Base-by-base conservation (phyloP, 2,797 vertebrate genomes). In the Eospalax fontanierii region DNA sequence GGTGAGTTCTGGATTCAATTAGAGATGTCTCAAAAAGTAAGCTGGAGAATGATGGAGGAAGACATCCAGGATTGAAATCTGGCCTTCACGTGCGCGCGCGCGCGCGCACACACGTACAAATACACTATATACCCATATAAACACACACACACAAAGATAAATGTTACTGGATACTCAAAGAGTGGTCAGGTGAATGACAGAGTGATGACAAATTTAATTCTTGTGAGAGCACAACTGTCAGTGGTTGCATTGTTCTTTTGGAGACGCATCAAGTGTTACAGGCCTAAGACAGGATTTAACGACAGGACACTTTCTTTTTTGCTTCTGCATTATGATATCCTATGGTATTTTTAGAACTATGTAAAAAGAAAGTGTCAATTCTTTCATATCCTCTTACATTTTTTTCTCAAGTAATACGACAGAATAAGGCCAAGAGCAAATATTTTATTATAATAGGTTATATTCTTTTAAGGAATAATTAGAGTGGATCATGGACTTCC, bases 391-490 rank as follows among this genome's bases (percentile, higher is more conserved):
- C 65, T 84, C 57, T 95, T 96, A 87, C 75, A 68, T 80, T 91
- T 93, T 54, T 93, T 94, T 81, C 78, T 92, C 65, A 63, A 89
- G 26, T 90, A 93, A 35, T 90, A 89, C 95, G 93, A 95, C 95
- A 97, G 94, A 98, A 97, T 97, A 95, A 97, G 94, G 95, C 81
- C 93, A 96, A 68, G 12, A 75, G 75, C 73, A 96, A 89, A 93
- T 74, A 92, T 76, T 89, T 90, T 95, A 87, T 93, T 95, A 59
- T 94, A 95, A 92, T 94, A 63, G 38, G 40, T 35, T 87, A 18
- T 91, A 70, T 54, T 16, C 83, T 92, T 83, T 97, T 92, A 95
- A 96, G 84, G 68, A 90, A 84, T 94, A 95, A 96, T 97, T 94
- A 96, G 50, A 95, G 30, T 15, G 84, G 93, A 86, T 85, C 38